These are phyloP conservation scores for Rutilus rutilus DNA, from an alignment of 2,113 vertebrate genomes.

Conservation along the genomic window DNA sequence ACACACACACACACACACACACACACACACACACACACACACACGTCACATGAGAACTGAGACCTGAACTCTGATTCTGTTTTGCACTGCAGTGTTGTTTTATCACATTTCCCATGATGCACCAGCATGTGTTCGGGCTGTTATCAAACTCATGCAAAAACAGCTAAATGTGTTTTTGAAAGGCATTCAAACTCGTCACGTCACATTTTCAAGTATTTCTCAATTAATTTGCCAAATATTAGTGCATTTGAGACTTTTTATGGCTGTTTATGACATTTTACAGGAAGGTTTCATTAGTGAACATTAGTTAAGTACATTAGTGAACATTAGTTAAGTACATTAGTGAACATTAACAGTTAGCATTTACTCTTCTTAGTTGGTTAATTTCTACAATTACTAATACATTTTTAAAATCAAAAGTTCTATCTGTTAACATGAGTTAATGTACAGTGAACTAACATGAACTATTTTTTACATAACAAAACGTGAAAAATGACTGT, in stretches of 20 bases:
- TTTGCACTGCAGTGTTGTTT: background rate
- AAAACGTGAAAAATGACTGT: too few species aligned
- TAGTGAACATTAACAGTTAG: too few species aligned
- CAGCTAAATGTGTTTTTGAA: background rate
- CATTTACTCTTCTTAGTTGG: too few species aligned
- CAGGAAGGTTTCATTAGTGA: too few species aligned
- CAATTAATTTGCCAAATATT: background rate
- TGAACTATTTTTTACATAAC: too few species aligned
- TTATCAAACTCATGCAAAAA: background rate
- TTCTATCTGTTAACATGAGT: too few species aligned
- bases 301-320: too few species aligned
- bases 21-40: background rate
- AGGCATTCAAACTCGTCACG: background rate
- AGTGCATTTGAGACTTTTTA: background rate
- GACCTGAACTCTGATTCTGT: background rate
- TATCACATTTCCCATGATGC: conserved; percentile 23
- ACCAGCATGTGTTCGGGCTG: background rate
- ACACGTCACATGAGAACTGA: background rate
- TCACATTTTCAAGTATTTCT: background rate
- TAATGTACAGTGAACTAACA: too few species aligned
- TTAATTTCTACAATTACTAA: too few species aligned
- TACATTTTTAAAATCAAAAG: too few species aligned
- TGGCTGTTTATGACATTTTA: background rate
- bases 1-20: too few species aligned
- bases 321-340: too few species aligned